Evolutionary conservation across 2,797 vertebrate genomes (phyloP), one percentile per base, ranked within the genome.

Genomic region (Mormyrops boulengeri): DNA sequence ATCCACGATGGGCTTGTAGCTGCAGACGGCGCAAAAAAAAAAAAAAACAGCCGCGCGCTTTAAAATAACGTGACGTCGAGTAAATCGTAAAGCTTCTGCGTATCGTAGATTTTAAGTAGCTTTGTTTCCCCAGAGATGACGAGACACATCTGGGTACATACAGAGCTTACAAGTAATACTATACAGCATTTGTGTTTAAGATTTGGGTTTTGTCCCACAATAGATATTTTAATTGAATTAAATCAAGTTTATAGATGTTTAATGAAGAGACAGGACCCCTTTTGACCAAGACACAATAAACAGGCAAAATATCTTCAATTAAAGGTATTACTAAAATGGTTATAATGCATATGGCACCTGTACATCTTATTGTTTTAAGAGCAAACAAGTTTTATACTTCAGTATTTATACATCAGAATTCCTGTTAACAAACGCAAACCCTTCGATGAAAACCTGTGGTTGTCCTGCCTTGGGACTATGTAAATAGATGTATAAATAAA

Each of bases 1-100:
- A 93, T 99, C 98, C n/a, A 99, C 98, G 0, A 99, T 98, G 19
- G 99, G 98, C 95, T 98, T 99, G 96, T 99, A 99, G 96, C 99
- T 99, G 95, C 92, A 90, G 90, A 94, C 57, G 0, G 55, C 89
- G 41, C 90, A 60, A 91, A 66, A 88, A 87, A 62, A 55, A 88
- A 7, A 90, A 62, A 89, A 34, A 91, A 89, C 19, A 9, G 19
- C 41, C 1, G 17, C 19, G 2, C 7, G 1, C 19, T 47, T 82
- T 44, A 80, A 47, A 73, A 17, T 73, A 0, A 73, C 34, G 30
- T 11, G 30, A 1, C 2, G 0, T 1, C 0, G 4, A 17, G 34
- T 17, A 73, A 6, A 73, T 38, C 69, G 34, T 17, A 38, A 34
- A 73, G 69, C 69, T 38, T 17, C 30, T 80, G 34, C 3, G 1